Evolutionary conservation across 2,888 invertebrate genomes (phyloP).

Genomic region (Mayetiola destructor): DNA sequence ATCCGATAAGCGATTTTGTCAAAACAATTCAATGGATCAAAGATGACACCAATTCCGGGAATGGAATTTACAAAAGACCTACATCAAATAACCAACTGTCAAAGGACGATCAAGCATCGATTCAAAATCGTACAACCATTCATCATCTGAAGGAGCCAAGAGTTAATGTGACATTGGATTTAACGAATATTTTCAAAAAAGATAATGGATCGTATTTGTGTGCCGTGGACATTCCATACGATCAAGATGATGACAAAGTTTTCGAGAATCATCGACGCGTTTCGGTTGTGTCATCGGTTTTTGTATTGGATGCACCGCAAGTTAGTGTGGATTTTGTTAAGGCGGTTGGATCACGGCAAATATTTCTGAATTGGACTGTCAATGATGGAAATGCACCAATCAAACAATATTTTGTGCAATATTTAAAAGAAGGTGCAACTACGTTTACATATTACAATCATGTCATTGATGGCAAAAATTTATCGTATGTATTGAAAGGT

Average conservation of each 20-base stretch:
- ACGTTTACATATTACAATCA: conserved; percentile 44
- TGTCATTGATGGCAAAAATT: conserved; percentile 46
- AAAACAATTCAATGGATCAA: conserved; percentile 42
- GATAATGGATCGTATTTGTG: conserved; percentile 61
- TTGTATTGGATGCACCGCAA: conserved; percentile 55
- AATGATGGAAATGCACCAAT: conserved; percentile 59
- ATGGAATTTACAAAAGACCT: too few relatives aligned
- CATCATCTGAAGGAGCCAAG: conserved; percentile 39
- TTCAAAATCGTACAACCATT: conserved; percentile 31
- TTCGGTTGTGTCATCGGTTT: conserved; percentile 34
- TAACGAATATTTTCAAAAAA: conserved; percentile 45
- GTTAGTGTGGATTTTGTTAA: conserved; percentile 56
- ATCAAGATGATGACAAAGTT: conserved; percentile 30
- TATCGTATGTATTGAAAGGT: conserved; percentile 52
- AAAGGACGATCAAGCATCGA: neutral
- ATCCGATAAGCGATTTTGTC: conserved; percentile 37
- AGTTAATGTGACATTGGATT: conserved; percentile 42
- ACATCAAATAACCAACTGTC: neutral
- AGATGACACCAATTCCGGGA: conserved; percentile 30
- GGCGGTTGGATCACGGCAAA: conserved; percentile 56
- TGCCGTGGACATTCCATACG: conserved; percentile 30
- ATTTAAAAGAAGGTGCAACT: conserved; percentile 40
- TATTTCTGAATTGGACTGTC: conserved; percentile 73
- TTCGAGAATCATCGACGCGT: neutral
- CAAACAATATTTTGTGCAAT: conserved; percentile 42